Base-by-base conservation (phyloP, 1,140 invertebrate species). In the Bradysia coprophila region DNA sequence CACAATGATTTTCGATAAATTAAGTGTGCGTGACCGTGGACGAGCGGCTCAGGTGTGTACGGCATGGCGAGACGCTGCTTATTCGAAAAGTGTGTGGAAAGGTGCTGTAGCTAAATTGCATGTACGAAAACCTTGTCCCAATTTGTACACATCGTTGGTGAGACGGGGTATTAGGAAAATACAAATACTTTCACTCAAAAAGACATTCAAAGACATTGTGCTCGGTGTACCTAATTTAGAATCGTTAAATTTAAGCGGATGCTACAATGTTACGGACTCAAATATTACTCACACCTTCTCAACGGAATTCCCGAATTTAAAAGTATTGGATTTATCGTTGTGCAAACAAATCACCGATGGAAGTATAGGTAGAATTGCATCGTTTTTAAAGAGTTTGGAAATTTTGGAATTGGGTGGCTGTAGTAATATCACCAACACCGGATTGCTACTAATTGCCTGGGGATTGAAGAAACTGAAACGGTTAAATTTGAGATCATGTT, bases 331-430 rank as follows among this genome's bases (percentile, higher is more conserved):
- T 57, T 67, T 96, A 10, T 90, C 85, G 4, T 66, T 95, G 37
- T 96, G 92, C 65, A 96, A 96, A 62, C 89, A 93, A 65, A 78
- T 95, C 16, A 89, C 86, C 1, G 90, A 95, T 60, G 75, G 73
- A 1, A 81, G 83, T 21, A 66, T 94, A 4, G 75, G 76, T 8
- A 68, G 77, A 49, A 91, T 94, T 55, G 81, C 85, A 3, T 78
- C 88, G 53, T 76, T 75, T 51, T 61, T 92, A n/a, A 80, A 80
- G 59, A 91, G 91, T 57, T 66, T 95, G 13, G 83, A 92, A 56
- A 75, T 76, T 2, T 64, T 95, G 15, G 85, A 93, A 50, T 62
- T 95, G 16, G 88, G 88, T 13, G 91, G 92, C 1, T 95, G 90
- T 59, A 78, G 77, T 49, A 85, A 89, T 55, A 76, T 96, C 9